Conservation (phyloP, 2,113 vertebrate species). For the Platichthys stellatus region DNA sequence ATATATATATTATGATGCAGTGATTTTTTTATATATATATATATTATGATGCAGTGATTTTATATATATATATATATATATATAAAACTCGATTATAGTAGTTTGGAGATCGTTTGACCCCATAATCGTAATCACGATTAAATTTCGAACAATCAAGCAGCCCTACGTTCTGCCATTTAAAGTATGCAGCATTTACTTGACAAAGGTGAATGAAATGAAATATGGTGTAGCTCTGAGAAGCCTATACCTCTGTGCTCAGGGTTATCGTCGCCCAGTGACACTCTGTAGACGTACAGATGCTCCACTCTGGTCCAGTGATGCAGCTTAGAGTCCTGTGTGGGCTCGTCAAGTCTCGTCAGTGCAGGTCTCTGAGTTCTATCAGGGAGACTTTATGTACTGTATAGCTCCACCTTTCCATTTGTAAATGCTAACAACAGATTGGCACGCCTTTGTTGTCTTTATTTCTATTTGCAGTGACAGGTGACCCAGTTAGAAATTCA, state of each 20-base stretch:
- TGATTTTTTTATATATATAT: too few species aligned
- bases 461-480: background rate
- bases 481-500: background rate
- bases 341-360: accelerated
- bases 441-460: background rate
- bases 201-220: background rate
- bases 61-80: too few species aligned
- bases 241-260: slow-evolving; percentile 30
- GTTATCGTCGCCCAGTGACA: background rate
- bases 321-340: background rate
- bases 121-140: too few species aligned
- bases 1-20: too few species aligned
- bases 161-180: background rate
- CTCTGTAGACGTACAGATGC: background rate
- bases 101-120: too few species aligned
- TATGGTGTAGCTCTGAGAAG: too few species aligned
- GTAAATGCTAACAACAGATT: background rate
- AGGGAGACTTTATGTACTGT: background rate
- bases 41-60: too few species aligned
- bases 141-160: too few species aligned
- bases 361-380: background rate
- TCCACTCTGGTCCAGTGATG: background rate
- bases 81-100: too few species aligned
- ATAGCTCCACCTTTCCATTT: background rate
- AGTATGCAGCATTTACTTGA: background rate